phyloP scores from a whole-genome alignment of 2,888 invertebrate genomes.

The Drosophila longiperda region DNA sequence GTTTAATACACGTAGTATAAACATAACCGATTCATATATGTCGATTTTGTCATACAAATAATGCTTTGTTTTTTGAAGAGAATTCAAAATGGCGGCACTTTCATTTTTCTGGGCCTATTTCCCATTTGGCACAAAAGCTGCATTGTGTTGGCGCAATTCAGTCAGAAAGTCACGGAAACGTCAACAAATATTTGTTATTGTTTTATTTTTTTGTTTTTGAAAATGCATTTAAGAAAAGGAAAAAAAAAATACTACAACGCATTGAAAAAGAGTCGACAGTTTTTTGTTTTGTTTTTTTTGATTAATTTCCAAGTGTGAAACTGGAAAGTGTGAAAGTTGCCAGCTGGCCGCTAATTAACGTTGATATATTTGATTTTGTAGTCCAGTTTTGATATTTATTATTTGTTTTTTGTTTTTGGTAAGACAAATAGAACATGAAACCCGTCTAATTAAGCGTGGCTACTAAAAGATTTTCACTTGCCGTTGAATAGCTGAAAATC shows the following conservation, averaged over 20 bases:
- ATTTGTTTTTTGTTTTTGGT: conserved; percentile 18
- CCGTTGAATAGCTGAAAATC: conserved; percentile 60
- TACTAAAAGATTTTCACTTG: conserved; percentile 54
- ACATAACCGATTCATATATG: conserved; percentile 1
- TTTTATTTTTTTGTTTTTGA: conserved; percentile 27
- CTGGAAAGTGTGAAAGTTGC: conserved; percentile 76
- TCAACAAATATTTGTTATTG: conserved; percentile 45
- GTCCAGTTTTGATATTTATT: conserved; percentile 28
- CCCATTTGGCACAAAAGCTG: conserved; percentile 5
- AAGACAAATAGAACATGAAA: conserved; percentile 67
- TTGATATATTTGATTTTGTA: conserved; percentile 64
- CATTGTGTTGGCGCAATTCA: conserved; percentile 5
- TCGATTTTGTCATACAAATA: not conserved
- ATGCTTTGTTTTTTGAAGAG: not conserved
- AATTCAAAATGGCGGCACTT: not conserved
- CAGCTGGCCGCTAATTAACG: conserved; percentile 61
- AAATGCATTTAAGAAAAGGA: conserved; percentile 47
- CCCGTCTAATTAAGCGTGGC: conserved; percentile 58
- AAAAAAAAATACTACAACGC: conserved; percentile 8
- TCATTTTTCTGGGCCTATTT: conserved; percentile 12
- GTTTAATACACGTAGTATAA: not conserved
- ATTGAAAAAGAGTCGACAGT: conserved; percentile 6
- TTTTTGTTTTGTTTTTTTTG: conserved; percentile 40
- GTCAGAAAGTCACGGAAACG: conserved; percentile 2
- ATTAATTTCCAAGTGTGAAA: conserved; percentile 71